These are phyloP conservation scores for Dendrolimus kikuchii DNA, from an alignment of 1,140 invertebrate species.

Conservation along the genomic window DNA sequence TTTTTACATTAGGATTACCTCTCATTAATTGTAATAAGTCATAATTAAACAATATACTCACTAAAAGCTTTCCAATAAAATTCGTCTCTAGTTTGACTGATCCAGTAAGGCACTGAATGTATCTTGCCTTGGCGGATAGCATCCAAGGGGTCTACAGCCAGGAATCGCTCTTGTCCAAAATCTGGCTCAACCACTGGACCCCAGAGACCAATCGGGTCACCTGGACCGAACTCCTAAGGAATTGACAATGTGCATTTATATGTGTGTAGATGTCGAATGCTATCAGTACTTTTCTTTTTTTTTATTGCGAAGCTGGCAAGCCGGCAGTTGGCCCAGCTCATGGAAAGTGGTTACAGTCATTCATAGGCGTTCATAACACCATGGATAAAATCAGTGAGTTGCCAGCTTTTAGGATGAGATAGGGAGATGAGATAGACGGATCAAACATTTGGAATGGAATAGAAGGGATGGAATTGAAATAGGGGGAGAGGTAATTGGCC, in stretches of 20 bases:
- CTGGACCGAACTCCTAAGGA: slow-evolving; percentile 21
- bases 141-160: slow-evolving; percentile 74
- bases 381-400: too few species aligned
- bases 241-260: background rate
- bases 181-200: slow-evolving; percentile 79
- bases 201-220: slow-evolving; percentile 76
- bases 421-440: too few species aligned
- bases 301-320: too few species aligned
- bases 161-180: slow-evolving; percentile 78
- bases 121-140: slow-evolving; percentile 75
- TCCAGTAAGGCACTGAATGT: slow-evolving; percentile 77
- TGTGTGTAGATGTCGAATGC: background rate
- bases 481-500: too few species aligned
- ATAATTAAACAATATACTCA: slow-evolving; percentile 16
- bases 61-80: slow-evolving; percentile 62
- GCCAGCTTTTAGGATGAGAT: too few species aligned
- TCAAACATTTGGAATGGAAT: too few species aligned
- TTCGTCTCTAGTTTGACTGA: slow-evolving; percentile 78
- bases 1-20: background rate
- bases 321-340: too few species aligned
- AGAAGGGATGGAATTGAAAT: too few species aligned
- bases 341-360: too few species aligned
- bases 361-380: too few species aligned
- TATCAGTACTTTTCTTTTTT: too few species aligned
- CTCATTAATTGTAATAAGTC: background rate